Percentiles rank a stretch among this genome's conserved stretches.
Evolutionary conservation across 2,888 invertebrate genomes (phyloP).

Genomic region (Eucriotettix oculatus): DNA sequence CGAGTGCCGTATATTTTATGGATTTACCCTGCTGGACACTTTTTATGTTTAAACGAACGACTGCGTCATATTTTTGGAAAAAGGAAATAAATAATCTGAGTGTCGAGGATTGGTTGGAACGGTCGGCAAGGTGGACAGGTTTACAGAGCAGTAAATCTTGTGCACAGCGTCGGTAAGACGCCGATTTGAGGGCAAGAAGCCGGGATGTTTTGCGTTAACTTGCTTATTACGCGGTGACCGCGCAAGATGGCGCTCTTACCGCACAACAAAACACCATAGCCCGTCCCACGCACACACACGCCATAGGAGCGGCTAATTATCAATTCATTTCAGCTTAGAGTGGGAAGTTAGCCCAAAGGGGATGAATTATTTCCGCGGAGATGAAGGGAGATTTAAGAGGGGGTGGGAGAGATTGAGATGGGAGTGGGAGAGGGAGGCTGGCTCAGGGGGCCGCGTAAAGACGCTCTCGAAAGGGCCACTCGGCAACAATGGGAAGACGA

Average conservation of each 20-base stretch:
- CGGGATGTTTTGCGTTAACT: not conserved
- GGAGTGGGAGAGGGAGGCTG: not conserved
- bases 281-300: not conserved
- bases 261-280: not conserved
- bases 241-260: not conserved
- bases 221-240: not conserved
- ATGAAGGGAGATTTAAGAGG: not conserved
- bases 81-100: too few species aligned
- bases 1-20: too few species aligned
- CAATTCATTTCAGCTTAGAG: constrained; percentile 33
- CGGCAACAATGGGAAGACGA: too few species aligned
- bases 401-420: not conserved
- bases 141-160: too few species aligned
- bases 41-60: too few species aligned
- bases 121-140: too few species aligned
- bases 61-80: too few species aligned
- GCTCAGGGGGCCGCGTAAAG: not conserved
- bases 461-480: too few species aligned
- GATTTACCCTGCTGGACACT: too few species aligned
- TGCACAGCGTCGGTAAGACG: too few species aligned
- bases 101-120: too few species aligned
- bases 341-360: constrained; percentile 26
- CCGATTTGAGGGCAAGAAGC: too few species aligned
- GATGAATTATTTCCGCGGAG: constrained; percentile 25
- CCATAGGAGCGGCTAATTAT: constrained; percentile 21